Base-by-base conservation (phyloP, 2,888 invertebrate genomes). In the Torymus aiolomorphi region DNA sequence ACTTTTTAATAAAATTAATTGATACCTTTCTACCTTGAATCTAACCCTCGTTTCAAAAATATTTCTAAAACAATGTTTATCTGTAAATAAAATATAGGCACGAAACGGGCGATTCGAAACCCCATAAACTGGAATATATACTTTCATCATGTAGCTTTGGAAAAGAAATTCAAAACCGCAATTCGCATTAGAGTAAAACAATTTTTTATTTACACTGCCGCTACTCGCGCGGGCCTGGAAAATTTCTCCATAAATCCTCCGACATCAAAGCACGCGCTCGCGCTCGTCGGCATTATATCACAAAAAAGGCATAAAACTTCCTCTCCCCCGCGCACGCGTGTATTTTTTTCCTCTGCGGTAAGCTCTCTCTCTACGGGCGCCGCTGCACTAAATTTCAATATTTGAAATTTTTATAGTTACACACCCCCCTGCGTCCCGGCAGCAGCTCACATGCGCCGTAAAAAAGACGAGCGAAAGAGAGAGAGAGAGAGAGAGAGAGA, bases 321-420 rank as follows among this genome's bases (percentile, higher is more conserved):
- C 62, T n/a, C 52, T 10, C 18, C 51, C 16, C 16, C 13, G 1
- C 71, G 5, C 14, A 20, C 54, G 24, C 8, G 51, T 13, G 16
- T 12, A 61, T 31, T 14, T 18, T 52, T 18, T 61, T 69, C 18
- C 59, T 57, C 16, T 66, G 74, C 59, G 66, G 65, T 73, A 73
- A 73, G 63, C 66, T 66, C 42, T 42, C 42, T 42, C 42, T 42
- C 42, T 42, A 0, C 56, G 74, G 49, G 66, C 57, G 16, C 42
- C 61, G 67, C 76, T 8, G 76, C 69, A 66, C 72, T 78, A 72
- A 72, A 78, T 72, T 67, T 78, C 72, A 72, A 78, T 72, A 78
- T 73, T 78, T 72, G 72, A 78, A 78, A 78, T 72, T 66, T 72
- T 72, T 78, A 78, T 66, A 70, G 76, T 71, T 77, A 77, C 61